Evolutionary conservation across 2,888 invertebrate genomes (phyloP).

Genomic region (Chironomus riparius): DNA sequence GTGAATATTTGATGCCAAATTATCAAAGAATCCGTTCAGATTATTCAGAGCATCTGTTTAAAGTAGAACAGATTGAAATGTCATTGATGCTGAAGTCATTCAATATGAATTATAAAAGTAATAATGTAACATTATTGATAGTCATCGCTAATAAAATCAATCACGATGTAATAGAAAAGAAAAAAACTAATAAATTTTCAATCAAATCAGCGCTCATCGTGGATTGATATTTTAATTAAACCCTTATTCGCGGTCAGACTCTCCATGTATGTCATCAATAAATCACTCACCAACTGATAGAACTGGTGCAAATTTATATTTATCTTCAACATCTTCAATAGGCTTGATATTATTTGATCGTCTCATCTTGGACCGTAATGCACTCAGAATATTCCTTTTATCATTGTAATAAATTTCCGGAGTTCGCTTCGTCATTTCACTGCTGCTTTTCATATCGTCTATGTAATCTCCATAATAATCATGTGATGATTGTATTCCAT

Average conservation of each 20-base stretch:
- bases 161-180: background rate
- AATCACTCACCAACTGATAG: constrained; percentile 14
- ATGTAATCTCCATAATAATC: background rate
- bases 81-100: background rate
- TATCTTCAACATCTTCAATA: constrained; percentile 4
- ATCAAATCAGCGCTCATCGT: background rate
- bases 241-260: background rate
- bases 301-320: constrained; percentile 13
- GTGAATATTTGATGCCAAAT: constrained; percentile 12
- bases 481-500: background rate
- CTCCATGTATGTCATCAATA: background rate
- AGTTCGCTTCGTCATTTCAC: constrained; percentile 1
- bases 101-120: too few relatives aligned
- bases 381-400: constrained; percentile 19
- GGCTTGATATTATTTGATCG: constrained; percentile 7
- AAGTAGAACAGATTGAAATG: background rate
- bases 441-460: background rate
- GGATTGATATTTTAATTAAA: background rate
- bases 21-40: constrained; percentile 24
- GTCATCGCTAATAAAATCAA: background rate
- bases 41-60: constrained; percentile 12
- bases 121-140: too few relatives aligned
- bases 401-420: background rate
- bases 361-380: constrained; percentile 14
- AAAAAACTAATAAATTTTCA: background rate